Percentiles rank a stretch among this genome's conserved stretches.
Evolutionary conservation across 2,888 invertebrate genomes (phyloP).

Genomic region (Amphipoea oculea): DNA sequence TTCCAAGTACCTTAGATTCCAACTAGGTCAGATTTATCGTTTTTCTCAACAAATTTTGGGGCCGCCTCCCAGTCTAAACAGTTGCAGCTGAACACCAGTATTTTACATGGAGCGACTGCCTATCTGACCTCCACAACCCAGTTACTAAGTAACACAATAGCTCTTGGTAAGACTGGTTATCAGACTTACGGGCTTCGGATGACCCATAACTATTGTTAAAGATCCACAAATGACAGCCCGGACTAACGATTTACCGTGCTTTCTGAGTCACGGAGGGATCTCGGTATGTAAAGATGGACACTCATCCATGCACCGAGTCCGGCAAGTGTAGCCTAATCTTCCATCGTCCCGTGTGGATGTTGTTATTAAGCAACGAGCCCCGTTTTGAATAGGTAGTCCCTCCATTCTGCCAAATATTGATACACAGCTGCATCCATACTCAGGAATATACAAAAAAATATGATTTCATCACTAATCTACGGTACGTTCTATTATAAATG

Average conservation of each 20-base stretch:
- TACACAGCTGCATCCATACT: not conserved
- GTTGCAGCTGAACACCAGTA: no score
- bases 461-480: not conserved
- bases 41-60: no score
- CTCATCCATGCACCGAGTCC: not conserved
- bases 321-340: no score
- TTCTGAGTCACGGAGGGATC: not conserved
- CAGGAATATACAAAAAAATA: not conserved
- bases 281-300: not conserved
- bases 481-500: not conserved
- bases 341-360: no score
- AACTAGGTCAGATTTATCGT: no score
- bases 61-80: not conserved
- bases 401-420: not conserved
- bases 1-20: no score
- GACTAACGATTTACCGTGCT: no score
- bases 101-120: no score
- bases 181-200: not conserved
- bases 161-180: not conserved
- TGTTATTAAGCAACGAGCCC: not conserved
- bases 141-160: not conserved
- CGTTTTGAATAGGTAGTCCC: not conserved
- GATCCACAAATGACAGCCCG: not conserved
- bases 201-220: not conserved
- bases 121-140: not conserved